Percentiles rank a stretch among this genome's conserved stretches.
Evolutionary conservation across 2,888 invertebrate genomes (phyloP).

Genomic region (Philereme transversata): DNA sequence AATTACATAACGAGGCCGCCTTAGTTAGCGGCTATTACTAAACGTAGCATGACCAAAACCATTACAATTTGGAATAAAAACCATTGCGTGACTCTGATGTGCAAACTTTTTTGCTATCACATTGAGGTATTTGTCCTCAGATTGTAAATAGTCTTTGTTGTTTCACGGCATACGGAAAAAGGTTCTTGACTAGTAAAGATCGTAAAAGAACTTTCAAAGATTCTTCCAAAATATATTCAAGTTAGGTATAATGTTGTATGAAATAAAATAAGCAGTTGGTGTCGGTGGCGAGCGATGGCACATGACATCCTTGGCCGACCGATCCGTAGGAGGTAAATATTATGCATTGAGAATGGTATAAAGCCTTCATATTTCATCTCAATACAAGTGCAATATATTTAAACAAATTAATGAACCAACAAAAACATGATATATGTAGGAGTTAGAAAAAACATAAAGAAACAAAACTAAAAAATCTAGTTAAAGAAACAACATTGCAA

Average conservation of each 20-base stretch:
- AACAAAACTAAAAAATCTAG: constrained; percentile 13
- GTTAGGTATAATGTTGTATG: too few species aligned
- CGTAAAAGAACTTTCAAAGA: neutral
- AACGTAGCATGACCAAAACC: constrained; percentile 61
- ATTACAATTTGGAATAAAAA: constrained; percentile 54
- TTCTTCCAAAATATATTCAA: too few species aligned
- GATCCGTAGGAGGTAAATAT: constrained; percentile 8
- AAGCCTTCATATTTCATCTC: neutral
- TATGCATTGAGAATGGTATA: constrained; percentile 4
- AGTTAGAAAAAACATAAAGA: constrained; percentile 1
- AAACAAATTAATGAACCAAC: neutral
- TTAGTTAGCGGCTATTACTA: constrained; percentile 51
- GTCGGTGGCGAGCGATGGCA: neutral
- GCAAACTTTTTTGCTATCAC: constrained; percentile 39
- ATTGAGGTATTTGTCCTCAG: constrained; percentile 29
- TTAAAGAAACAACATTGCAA: constrained; percentile 18
- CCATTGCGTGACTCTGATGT: constrained; percentile 46
- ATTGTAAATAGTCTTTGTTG: constrained; percentile 19
- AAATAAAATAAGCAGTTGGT: constrained; percentile 2
- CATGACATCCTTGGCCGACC: constrained; percentile 24
- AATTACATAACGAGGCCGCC: constrained; percentile 66
- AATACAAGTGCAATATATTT: too few species aligned
- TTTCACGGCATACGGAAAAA: constrained; percentile 1
- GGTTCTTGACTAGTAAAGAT: neutral
- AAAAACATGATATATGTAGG: neutral